These are phyloP conservation scores for Heliocidaris erythrogramma DNA, from an alignment of 35 echinoderm and acorn worm species.

Conservation along the genomic window DNA sequence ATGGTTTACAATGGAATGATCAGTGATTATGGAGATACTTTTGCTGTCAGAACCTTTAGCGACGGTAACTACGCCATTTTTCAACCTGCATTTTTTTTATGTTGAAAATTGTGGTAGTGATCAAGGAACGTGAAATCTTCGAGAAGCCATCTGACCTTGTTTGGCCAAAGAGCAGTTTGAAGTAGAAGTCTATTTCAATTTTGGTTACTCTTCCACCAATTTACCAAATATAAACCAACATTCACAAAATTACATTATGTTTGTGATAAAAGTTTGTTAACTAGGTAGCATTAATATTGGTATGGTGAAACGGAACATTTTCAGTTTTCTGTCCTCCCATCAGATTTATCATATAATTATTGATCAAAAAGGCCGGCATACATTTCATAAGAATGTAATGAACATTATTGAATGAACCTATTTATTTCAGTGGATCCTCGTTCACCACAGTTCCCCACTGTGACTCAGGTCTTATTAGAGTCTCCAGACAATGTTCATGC, in stretches of 20 bases:
- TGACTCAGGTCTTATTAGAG: background rate
- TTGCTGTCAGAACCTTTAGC: constrained; percentile 27
- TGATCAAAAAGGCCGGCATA: background rate
- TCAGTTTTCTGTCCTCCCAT: background rate
- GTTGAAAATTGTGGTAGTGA: background rate
- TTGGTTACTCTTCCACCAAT: background rate
- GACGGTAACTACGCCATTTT: background rate
- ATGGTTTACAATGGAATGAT: background rate
- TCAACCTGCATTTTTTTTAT: background rate
- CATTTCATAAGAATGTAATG: background rate
- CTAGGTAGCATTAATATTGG: too few species aligned
- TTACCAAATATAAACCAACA: background rate
- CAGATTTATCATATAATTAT: background rate
- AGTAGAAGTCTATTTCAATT: background rate
- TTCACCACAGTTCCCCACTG: constrained; percentile 3
- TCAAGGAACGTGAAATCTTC: background rate
- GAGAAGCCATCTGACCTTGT: background rate
- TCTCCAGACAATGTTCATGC: background rate
- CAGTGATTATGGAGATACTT: constrained; percentile 14
- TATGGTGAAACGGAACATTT: too few species aligned
- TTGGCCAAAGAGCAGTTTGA: background rate
- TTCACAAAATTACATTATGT: background rate
- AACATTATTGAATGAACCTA: background rate
- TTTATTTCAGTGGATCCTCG: constrained; percentile 14
- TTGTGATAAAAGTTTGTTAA: too few species aligned